Evolutionary conservation across 2,888 invertebrate species (phyloP).

Genomic region (Halictus quadricinctus): DNA sequence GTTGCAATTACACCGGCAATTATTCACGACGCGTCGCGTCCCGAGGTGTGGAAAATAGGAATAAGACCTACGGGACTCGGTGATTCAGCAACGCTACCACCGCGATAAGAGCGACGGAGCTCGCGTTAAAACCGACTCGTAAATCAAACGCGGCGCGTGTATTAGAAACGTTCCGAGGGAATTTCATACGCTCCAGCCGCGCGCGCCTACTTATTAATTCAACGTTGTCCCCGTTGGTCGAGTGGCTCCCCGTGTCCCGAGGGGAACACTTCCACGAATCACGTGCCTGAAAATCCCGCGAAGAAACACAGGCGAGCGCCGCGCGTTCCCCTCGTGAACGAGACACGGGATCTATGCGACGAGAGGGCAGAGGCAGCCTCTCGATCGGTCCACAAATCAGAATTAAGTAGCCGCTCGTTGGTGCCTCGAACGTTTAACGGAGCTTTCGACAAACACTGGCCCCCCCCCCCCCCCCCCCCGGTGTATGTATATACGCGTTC

Average conservation of each 20-base stretch:
- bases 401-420: constrained; percentile 44
- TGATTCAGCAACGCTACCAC: background rate
- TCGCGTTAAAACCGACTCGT: background rate
- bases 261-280: constrained; percentile 3
- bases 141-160: background rate
- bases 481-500: background rate
- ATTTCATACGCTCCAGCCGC: background rate
- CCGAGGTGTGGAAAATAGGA: background rate
- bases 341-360: background rate
- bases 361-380: background rate
- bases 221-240: constrained; percentile 16
- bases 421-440: constrained; percentile 60
- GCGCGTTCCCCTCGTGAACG: background rate
- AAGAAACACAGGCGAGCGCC: constrained; percentile 2
- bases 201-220: constrained; percentile 29
- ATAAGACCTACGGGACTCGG: background rate
- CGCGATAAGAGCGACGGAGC: background rate
- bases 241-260: background rate
- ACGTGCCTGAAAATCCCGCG: background rate
- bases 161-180: background rate
- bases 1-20: background rate
- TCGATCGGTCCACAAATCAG: constrained; percentile 43
- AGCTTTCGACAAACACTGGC: constrained; percentile 56
- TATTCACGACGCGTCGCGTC: background rate
- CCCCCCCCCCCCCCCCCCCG: too few relatives aligned